Evolutionary conservation across 2,888 invertebrate species (phyloP), one percentile per base, ranked within the genome.

Genomic region (Stenolophus ochropezus): DNA sequence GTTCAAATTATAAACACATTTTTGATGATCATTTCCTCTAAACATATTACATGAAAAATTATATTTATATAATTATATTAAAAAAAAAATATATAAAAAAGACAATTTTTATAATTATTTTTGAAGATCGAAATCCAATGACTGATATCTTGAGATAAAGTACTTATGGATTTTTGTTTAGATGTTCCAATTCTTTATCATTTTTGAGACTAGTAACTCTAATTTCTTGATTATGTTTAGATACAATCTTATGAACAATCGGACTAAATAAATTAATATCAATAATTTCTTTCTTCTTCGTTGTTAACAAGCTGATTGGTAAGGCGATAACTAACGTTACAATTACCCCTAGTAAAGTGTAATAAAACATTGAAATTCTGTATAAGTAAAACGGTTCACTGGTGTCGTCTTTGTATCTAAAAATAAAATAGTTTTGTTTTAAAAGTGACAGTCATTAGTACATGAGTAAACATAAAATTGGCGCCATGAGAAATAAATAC

Each of bases 311-410:
- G 87, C 93, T 92, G 6, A 92, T 88, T 20, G 79, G 79, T 4
- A 93, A 88, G 0, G 93, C 93, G 8, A 94, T 90, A 4, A 92
- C 86, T 1, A 94, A 89, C 0, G 92, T 91, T 0, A 92, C 89
- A 0, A 92, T 84, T 0, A 91, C 91, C 0, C 94, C 94, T 1
- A 93, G 91, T n/a, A 92, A 89, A 0, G 93, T 92, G 85, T 94
- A 94, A 88, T 93, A 94, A 83, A 94, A 92, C 87, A 94, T 94
- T 0, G 94, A 93, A 81, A 94, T 90, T 16, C 91, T 89, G 87
- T 93, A 94, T 2, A 94, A 87, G 33, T 91, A 89, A 81, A 92
- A 91, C 2, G 86, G 91, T 51, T 18, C 23, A 21, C 51, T 51
- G 4, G 18, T 71, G 16, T 21, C 6, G 33, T 69, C 33, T 33